Base-by-base conservation (phyloP, 2,888 invertebrate genomes). In the Agrochola lychnidis region DNA sequence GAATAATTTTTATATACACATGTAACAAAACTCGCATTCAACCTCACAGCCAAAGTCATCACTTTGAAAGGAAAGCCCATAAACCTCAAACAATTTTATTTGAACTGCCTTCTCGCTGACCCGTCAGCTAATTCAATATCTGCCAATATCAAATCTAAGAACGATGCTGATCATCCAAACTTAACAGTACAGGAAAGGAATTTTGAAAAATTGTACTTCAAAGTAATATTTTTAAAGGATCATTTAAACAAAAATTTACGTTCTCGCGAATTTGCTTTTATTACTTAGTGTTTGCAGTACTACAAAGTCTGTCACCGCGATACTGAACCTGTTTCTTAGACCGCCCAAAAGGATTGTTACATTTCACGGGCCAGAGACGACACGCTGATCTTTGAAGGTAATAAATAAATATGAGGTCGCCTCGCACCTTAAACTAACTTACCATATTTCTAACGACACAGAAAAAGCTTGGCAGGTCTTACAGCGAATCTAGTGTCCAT, bases 121-220 rank as follows among this genome's bases (percentile, higher is more conserved):
- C 22, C 9, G 63, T 53, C 67, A 64, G 67, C 36, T 45, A 30
- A 68, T 53, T 68, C 30, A 68, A 79, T 69, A 68, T 73, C 64
- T 73, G 63, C 68, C 77, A 73, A 76, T 83, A 82, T 82, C 84
- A 87, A 87, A 87, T 87, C 87, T 87, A 84, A 73, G 79, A 87
- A 84, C 84, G 82, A 77, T 83, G 16, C 66, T 61, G 40, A 72
- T 61, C 67, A 73, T 64, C 25, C 62, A 76, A 73, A 59, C 22
- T 14, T 36, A 25, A 61, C 36, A 36, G n/a, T 25, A 61, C 61
- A 1, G 16, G 9, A 57, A 53, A 42, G 0, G 9, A 25, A n/a
- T 67, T 66, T 59, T 30, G 4, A 30, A 25, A 79, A 57, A 57
- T 19, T 36, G 16, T 22, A 48, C 25, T 36, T 53, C 30, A 40